Evolutionary conservation across 2,888 invertebrate species (phyloP).

Genomic region (Encarsia formosa): DNA sequence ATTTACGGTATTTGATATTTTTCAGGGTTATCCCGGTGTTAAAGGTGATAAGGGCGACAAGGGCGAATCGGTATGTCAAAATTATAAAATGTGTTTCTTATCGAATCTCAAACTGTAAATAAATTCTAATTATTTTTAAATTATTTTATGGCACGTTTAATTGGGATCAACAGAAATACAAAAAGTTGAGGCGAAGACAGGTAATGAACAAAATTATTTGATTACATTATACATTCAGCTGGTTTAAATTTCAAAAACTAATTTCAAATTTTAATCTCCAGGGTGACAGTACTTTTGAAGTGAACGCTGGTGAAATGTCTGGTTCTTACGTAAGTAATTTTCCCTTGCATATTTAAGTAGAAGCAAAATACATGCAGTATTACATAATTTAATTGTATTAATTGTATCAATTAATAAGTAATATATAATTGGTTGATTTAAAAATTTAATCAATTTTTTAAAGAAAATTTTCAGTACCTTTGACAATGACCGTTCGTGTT

Average conservation of each 20-base stretch:
- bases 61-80: slow-evolving; percentile 79
- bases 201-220: slow-evolving; percentile 50
- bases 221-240: neutral
- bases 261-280: slow-evolving; percentile 52
- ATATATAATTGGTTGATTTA: too few species aligned
- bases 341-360: too few species aligned
- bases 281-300: slow-evolving; percentile 78
- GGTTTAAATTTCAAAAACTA: neutral
- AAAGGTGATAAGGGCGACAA: slow-evolving; percentile 91
- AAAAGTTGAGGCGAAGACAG: slow-evolving; percentile 77
- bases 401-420: too few species aligned
- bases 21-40: slow-evolving; percentile 75
- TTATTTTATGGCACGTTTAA: slow-evolving; percentile 36
- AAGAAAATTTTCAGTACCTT: too few species aligned
- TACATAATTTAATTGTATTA: neutral
- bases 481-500: neutral
- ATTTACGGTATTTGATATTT: slow-evolving; percentile 12
- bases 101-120: too few species aligned
- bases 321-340: slow-evolving; percentile 46
- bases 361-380: neutral
- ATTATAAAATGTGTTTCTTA: slow-evolving; percentile 5
- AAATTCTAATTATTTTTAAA: too few species aligned
- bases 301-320: slow-evolving; percentile 69
- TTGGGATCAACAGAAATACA: slow-evolving; percentile 66
- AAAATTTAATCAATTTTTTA: too few species aligned